phyloP scores from a whole-genome alignment of 2,113 vertebrate species.

The Hepsetus odoe region DNA sequence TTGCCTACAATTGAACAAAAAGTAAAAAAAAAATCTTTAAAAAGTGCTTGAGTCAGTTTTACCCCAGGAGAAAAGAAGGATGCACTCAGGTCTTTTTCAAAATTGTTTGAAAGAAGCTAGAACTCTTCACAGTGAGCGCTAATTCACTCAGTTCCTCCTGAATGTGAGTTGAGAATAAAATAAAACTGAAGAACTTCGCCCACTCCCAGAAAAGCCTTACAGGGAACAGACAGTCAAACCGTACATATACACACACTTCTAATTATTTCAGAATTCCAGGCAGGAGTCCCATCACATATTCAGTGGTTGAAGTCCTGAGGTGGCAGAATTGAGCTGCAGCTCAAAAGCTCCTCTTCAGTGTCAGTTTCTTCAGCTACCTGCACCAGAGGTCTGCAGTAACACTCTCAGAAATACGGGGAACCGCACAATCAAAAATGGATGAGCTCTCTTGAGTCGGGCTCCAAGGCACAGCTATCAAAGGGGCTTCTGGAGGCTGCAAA shows the following conservation, averaged over 20 bases:
- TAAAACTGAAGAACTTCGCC: background rate
- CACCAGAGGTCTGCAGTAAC: slow-evolving; percentile 34
- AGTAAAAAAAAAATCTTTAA: slow-evolving; percentile 5
- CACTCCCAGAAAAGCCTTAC: background rate
- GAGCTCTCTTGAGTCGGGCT: slow-evolving; percentile 27
- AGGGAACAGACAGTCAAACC: background rate
- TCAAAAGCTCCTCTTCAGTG: slow-evolving; percentile 11
- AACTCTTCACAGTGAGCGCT: background rate
- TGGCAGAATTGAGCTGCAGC: background rate
- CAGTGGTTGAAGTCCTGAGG: slow-evolving; percentile 3
- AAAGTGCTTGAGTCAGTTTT: slow-evolving; percentile 18
- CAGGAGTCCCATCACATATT: background rate
- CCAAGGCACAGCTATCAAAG: slow-evolving; percentile 46
- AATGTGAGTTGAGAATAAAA: background rate
- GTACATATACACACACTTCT: background rate
- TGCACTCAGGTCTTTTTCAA: background rate
- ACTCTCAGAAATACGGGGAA: slow-evolving; percentile 1
- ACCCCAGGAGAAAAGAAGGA: background rate
- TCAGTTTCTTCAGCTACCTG: slow-evolving; percentile 15
- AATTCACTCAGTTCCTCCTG: slow-evolving; percentile 17
- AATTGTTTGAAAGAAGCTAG: background rate
- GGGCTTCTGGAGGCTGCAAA: slow-evolving; percentile 35
- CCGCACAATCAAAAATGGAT: slow-evolving; percentile 55
- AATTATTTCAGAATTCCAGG: slow-evolving; percentile 14
- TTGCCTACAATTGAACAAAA: background rate